Conservation (phyloP, 1,140 invertebrate genomes). For the Eumeta japonica region DNA sequence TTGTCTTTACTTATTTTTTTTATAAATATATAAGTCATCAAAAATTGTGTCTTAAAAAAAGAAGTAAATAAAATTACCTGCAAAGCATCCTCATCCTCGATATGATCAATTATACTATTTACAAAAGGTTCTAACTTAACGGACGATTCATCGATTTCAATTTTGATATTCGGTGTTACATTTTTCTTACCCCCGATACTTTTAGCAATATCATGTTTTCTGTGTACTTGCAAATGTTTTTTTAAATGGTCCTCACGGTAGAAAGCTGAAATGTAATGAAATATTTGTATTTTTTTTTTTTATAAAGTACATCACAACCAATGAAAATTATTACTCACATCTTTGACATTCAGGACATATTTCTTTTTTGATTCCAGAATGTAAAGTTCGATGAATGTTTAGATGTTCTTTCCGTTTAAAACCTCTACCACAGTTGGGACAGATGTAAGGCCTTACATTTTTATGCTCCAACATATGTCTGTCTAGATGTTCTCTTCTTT, state of each 20-base stretch:
- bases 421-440: constrained; percentile 71
- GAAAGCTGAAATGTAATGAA: constrained; percentile 59
- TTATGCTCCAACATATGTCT: constrained; percentile 74
- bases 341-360: constrained; percentile 53
- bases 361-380: constrained; percentile 74
- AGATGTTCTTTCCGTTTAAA: constrained; percentile 81
- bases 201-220: too few species aligned
- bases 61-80: too few species aligned
- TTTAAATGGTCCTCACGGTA: constrained; percentile 77
- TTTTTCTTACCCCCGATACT: too few species aligned
- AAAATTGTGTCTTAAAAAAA: too few species aligned
- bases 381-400: constrained; percentile 74
- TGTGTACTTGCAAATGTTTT: constrained; percentile 72
- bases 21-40: too few species aligned
- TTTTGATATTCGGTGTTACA: too few species aligned
- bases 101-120: too few species aligned
- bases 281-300: too few species aligned
- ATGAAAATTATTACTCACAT: constrained; percentile 21
- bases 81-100: too few species aligned
- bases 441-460: constrained; percentile 67
- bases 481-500: constrained; percentile 76
- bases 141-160: too few species aligned
- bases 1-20: too few species aligned
- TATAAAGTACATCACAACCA: not conserved
- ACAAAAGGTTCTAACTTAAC: too few species aligned